Conservation (phyloP, 2,797 vertebrate genomes). For the Novumbra hubbsi region DNA sequence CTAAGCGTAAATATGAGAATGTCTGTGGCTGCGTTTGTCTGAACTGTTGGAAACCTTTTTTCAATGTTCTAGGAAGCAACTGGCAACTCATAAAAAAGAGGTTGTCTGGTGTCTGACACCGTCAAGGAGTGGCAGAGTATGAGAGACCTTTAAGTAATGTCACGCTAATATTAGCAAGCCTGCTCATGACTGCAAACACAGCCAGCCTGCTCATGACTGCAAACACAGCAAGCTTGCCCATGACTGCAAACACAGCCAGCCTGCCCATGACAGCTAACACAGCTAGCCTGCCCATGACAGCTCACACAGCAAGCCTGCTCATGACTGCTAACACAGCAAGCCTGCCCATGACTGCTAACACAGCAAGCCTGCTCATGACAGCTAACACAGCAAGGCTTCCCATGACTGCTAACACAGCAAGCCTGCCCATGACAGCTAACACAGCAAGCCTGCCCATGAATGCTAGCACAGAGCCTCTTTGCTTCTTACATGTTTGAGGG, state of each 20-base stretch:
- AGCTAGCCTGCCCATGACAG: background rate
- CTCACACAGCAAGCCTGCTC: background rate
- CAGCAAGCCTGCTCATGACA: background rate
- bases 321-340: background rate
- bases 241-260: background rate
- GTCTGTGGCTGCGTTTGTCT: background rate
- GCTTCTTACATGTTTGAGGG: too few species aligned
- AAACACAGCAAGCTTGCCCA: background rate
- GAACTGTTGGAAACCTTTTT: background rate
- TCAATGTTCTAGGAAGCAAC: background rate
- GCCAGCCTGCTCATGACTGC: too few species aligned
- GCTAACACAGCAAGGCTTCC: background rate
- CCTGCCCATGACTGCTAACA: too few species aligned
- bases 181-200: too few species aligned
- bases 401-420: background rate
- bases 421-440: too few species aligned
- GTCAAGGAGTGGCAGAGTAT: background rate
- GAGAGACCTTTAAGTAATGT: slow-evolving; percentile 7
- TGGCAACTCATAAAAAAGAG: background rate
- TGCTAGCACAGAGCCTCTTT: too few species aligned
- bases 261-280: too few species aligned
- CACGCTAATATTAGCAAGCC: background rate
- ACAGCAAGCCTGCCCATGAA: background rate
- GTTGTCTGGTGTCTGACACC: background rate
- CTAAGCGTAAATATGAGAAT: background rate